Percentiles rank a stretch among this genome's conserved stretches.
These are phyloP conservation scores for Colinus virginianus DNA, from an alignment of 2,113 vertebrate genomes.

Conservation along the genomic window DNA sequence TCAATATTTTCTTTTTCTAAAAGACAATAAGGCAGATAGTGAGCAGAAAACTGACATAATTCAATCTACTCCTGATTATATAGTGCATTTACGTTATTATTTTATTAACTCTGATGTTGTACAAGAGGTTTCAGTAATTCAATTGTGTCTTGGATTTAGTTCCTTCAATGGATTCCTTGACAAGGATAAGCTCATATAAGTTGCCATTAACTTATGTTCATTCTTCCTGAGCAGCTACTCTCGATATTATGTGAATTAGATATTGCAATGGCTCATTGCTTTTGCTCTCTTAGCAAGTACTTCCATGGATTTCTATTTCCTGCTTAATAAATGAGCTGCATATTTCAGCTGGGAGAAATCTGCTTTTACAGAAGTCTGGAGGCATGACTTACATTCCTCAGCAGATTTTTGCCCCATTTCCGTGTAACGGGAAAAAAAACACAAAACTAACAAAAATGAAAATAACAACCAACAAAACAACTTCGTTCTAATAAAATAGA, in stretches of 20 bases:
- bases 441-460: not conserved
- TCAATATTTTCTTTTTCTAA: not conserved
- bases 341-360: not conserved
- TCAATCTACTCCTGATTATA: conserved; percentile 36
- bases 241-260: conserved; percentile 22
- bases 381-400: not conserved
- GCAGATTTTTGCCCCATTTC: not conserved
- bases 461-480: not conserved
- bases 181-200: conserved; percentile 38
- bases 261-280: conserved; percentile 32
- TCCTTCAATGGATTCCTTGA: conserved; percentile 40
- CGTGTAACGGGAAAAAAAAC: not conserved
- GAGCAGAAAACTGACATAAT: not conserved
- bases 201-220: not conserved
- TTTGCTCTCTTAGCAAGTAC: not conserved
- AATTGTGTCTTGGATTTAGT: conserved; percentile 23
- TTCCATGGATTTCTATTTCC: conserved; percentile 14
- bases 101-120: conserved; percentile 56
- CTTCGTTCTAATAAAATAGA: not conserved
- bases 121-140: conserved; percentile 49
- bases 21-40: not conserved
- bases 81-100: conserved; percentile 24
- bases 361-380: not conserved
- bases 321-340: not conserved
- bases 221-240: not conserved